Percentiles rank a stretch among this genome's conserved stretches.
Evolutionary conservation across 2,797 vertebrate genomes (phyloP).

Genomic region (Acanthurus tractus): DNA sequence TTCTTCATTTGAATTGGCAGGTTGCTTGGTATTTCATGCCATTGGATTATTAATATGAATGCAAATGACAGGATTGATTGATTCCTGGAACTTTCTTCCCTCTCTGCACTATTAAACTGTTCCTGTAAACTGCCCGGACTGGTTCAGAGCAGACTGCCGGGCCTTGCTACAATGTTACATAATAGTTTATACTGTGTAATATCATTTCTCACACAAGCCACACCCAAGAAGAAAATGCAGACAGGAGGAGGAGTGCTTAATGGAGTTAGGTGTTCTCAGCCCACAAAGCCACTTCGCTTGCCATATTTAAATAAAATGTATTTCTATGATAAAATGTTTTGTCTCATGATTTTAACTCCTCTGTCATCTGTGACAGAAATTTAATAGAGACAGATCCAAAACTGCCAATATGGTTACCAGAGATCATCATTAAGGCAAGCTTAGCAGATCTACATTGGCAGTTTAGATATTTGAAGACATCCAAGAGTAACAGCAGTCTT

Average conservation of each 20-base stretch:
- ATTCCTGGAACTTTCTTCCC: background rate
- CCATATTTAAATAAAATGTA: background rate
- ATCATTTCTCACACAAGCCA: background rate
- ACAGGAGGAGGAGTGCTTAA: background rate
- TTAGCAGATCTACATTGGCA: background rate
- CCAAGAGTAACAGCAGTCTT: too few species aligned
- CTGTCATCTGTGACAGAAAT: background rate
- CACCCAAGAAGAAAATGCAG: background rate
- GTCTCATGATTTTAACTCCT: background rate
- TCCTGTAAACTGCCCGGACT: background rate
- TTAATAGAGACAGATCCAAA: background rate
- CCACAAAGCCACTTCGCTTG: background rate
- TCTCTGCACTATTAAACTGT: background rate
- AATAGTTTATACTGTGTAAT: constrained; percentile 18
- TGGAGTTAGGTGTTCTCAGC: background rate
- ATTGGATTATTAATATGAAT: too few species aligned
- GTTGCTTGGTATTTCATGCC: background rate
- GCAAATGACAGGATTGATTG: background rate
- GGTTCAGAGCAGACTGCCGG: background rate
- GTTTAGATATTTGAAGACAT: background rate
- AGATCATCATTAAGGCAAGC: background rate
- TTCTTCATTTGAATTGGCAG: too few species aligned
- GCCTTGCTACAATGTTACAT: background rate
- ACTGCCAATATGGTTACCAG: background rate
- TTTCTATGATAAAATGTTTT: background rate